A percentile compares a stretch with the other conserved stretches of the same genome.
phyloP scores from a whole-genome alignment of 2,113 vertebrate species.

The Myiopsitta monachus region DNA sequence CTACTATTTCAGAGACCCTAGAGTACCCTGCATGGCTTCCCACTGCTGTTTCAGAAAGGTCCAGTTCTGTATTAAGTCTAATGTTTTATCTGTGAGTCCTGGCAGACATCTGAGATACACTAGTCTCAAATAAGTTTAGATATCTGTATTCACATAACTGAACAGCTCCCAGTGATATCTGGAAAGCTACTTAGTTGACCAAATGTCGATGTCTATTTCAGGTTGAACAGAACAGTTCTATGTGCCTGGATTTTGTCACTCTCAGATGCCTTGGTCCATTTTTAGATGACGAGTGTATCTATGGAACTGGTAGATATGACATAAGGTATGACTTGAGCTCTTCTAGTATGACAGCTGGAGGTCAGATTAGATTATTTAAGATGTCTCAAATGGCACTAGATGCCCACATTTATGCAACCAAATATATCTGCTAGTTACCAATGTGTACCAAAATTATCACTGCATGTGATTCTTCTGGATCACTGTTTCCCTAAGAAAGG shows the following conservation, averaged over 20 bases:
- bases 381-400: not conserved
- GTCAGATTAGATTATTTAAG: slow-evolving; percentile 1
- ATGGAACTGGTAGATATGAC: not conserved
- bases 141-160: not conserved
- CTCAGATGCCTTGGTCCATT: not conserved
- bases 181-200: not conserved
- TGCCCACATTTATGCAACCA: not conserved
- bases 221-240: not conserved
- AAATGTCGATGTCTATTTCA: slow-evolving; percentile 28
- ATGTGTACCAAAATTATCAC: not conserved
- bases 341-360: slow-evolving; percentile 4
- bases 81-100: not conserved
- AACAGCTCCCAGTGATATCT: not conserved
- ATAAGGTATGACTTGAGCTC: not conserved
- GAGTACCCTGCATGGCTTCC: not conserved
- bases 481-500: not conserved
- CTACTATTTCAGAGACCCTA: not conserved
- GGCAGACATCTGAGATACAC: not conserved
- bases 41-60: not conserved
- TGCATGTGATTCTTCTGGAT: not conserved
- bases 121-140: not conserved
- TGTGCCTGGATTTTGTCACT: not conserved
- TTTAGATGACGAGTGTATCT: not conserved
- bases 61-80: not conserved
- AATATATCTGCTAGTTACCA: not conserved